A percentile compares a stretch with the other conserved stretches of the same genome.
Conservation (phyloP, 2,888 invertebrate genomes). For the Deroplatys truncata region DNA sequence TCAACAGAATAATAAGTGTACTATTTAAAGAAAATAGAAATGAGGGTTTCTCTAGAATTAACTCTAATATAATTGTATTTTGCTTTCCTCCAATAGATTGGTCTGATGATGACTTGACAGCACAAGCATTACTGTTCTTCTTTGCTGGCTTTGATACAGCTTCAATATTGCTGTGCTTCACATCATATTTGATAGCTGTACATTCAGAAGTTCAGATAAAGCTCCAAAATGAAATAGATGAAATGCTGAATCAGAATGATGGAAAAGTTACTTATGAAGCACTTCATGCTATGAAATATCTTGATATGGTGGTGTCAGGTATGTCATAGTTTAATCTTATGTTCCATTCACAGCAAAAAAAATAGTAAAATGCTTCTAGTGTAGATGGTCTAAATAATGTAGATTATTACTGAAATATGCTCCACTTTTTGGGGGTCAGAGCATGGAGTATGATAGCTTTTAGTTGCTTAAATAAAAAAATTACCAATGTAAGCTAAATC, state of each 20-base stretch:
- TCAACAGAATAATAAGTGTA: no score
- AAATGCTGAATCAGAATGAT: background rate
- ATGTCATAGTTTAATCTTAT: background rate
- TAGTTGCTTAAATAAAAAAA: no score
- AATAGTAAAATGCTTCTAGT: no score
- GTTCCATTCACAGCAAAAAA: no score
- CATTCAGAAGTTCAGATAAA: conserved; percentile 21
- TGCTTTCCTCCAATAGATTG: background rate
- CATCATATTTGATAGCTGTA: conserved; percentile 15
- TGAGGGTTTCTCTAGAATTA: no score
- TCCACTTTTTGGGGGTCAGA: no score
- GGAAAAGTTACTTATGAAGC: conserved; percentile 34
- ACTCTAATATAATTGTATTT: no score
- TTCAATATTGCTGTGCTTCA: conserved; percentile 20
- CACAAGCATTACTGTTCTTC: conserved; percentile 27
- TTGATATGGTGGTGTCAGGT: conserved; percentile 53
- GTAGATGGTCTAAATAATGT: no score
- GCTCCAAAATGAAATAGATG: conserved; percentile 23
- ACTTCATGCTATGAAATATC: conserved; percentile 53
- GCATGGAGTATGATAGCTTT: no score
- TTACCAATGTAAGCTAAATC: no score
- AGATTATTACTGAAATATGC: no score
- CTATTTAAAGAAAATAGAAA: no score
- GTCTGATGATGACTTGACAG: conserved; percentile 25
- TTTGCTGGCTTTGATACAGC: conserved; percentile 28